Evolutionary conservation across 2,113 vertebrate genomes (phyloP).

Genomic region (Solea senegalensis): DNA sequence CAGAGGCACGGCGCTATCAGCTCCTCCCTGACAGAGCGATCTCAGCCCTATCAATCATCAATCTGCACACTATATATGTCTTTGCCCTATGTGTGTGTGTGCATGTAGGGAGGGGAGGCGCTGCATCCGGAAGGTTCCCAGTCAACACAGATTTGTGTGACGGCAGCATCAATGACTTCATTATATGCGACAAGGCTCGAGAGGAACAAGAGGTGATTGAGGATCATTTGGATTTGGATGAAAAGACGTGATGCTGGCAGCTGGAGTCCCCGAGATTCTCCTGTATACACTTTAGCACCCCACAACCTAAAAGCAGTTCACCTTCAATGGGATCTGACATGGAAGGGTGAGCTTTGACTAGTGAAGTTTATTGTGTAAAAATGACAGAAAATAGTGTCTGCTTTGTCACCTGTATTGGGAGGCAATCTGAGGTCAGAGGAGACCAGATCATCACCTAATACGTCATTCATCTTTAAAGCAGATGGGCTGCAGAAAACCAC

Average conservation of each 20-base stretch:
- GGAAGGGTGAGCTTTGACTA: background rate
- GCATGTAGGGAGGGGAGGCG: conserved; percentile 34
- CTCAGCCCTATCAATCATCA: conserved; percentile 81
- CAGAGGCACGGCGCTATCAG: conserved; percentile 59
- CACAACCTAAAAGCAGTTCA: conserved; percentile 13
- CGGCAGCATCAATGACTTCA: conserved; percentile 67
- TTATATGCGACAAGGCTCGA: conserved; percentile 65
- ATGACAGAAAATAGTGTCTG: background rate
- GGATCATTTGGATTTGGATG: conserved; percentile 39
- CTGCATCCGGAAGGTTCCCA: conserved; percentile 75
- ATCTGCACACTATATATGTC: conserved; percentile 71
- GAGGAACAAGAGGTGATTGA: conserved; percentile 40
- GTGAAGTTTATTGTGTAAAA: background rate
- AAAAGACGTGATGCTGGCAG: conserved; percentile 42
- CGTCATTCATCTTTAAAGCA: too few species aligned
- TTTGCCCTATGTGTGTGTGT: conserved; percentile 57
- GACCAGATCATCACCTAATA: too few species aligned
- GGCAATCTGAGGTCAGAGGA: background rate
- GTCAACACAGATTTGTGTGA: conserved; percentile 80
- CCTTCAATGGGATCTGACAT: conserved; percentile 31
- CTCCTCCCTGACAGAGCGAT: conserved; percentile 76
- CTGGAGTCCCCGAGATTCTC: conserved; percentile 12
- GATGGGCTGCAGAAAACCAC: too few species aligned
- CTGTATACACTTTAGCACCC: conserved; percentile 6
- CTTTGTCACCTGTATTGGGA: too few species aligned